A percentile compares a stretch with the other conserved stretches of the same genome.
These are phyloP conservation scores for Cryptophagus acutangulus DNA, from an alignment of 2,888 invertebrate species.

Conservation along the genomic window DNA sequence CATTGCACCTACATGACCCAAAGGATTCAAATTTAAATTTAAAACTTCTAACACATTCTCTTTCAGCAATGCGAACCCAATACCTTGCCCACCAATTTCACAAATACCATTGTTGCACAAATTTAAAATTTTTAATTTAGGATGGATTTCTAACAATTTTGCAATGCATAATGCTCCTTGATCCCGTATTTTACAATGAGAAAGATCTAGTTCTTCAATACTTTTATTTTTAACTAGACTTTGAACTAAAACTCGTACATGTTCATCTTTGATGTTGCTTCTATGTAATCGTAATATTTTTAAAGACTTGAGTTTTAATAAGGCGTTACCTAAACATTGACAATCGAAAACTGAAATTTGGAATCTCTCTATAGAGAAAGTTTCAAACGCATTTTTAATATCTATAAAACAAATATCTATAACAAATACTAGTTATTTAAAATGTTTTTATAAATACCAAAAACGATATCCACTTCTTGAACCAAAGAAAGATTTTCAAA, in stretches of 20 bases:
- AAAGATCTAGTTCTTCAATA: conserved; percentile 59
- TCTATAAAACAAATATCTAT: conserved; percentile 16
- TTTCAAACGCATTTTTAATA: conserved; percentile 51
- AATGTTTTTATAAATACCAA: conserved; percentile 32
- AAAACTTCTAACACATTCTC: conserved; percentile 38
- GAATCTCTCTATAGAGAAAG: conserved; percentile 57
- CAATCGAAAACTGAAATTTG: conserved; percentile 58
- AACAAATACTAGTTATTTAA: neutral
- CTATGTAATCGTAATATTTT: conserved; percentile 55
- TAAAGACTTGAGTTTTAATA: conserved; percentile 46
- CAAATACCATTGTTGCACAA: conserved; percentile 48
- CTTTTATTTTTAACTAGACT: conserved; percentile 38
- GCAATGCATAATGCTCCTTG: conserved; percentile 61
- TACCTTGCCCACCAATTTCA: conserved; percentile 37
- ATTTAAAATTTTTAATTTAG: conserved; percentile 49
- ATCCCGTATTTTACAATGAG: conserved; percentile 61
- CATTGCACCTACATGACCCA: conserved; percentile 56
- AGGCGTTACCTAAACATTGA: conserved; percentile 50
- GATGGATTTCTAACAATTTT: conserved; percentile 52
- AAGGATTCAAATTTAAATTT: conserved; percentile 59
- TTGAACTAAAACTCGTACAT: conserved; percentile 56
- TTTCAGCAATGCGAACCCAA: conserved; percentile 40
- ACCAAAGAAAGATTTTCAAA: conserved; percentile 52
- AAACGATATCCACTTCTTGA: conserved; percentile 49
- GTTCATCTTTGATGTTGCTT: conserved; percentile 56